These are phyloP conservation scores for Nemopilema nomurai DNA, from an alignment of 30 jellyfish, hydroid and myxozoan species.

Conservation along the genomic window DNA sequence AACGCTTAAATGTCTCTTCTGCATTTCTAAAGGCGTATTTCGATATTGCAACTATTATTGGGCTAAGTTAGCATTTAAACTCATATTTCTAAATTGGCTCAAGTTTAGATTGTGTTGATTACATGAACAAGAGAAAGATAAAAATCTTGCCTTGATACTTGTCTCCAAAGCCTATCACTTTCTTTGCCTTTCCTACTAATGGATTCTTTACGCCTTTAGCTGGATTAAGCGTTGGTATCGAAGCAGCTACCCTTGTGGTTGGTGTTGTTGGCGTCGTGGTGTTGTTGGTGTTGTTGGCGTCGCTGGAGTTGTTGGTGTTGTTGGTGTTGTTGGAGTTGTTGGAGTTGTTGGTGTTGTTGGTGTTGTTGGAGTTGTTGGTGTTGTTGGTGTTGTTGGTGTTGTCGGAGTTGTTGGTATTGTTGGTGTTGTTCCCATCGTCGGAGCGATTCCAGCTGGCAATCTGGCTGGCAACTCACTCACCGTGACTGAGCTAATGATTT, in stretches of 20 bases:
- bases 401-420: conserved; percentile 58
- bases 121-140: not conserved
- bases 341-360: conserved; percentile 73
- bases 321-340: conserved; percentile 66
- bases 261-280: not conserved
- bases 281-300: conserved; percentile 35
- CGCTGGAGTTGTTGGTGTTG: conserved; percentile 41
- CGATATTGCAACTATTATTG: too few relatives aligned
- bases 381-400: conserved; percentile 56
- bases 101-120: too few relatives aligned
- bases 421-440: conserved; percentile 54
- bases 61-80: too few relatives aligned
- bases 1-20: too few relatives aligned
- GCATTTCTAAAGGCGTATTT: too few relatives aligned
- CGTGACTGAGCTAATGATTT: conserved; percentile 42
- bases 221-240: not conserved
- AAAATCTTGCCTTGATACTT: conserved; percentile 60
- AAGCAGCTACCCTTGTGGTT: not conserved
- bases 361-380: conserved; percentile 68
- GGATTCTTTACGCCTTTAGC: not conserved
- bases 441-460: conserved; percentile 13
- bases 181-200: conserved; percentile 10
- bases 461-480: conserved; percentile 10
- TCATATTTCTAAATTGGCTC: too few relatives aligned
- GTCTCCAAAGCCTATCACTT: conserved; percentile 39